phyloP scores from a whole-genome alignment of 2,797 vertebrate species.

The Crocidura indochinensis region DNA sequence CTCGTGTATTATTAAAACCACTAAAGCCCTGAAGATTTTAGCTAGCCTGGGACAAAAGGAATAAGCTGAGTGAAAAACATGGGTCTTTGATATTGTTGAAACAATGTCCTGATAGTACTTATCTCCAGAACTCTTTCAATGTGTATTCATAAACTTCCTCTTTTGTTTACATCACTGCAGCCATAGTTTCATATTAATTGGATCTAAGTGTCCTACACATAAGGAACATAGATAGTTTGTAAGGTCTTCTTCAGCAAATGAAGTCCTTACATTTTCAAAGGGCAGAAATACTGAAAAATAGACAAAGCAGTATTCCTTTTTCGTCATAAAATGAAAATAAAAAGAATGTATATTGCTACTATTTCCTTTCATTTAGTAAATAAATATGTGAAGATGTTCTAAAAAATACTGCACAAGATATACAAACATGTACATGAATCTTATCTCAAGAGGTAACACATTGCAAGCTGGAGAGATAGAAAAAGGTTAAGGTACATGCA shows the following conservation, averaged over 20 bases:
- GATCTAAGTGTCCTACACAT: background rate
- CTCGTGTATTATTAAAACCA: slow-evolving; percentile 1
- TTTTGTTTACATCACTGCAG: background rate
- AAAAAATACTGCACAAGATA: background rate
- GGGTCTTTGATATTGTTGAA: slow-evolving; percentile 1
- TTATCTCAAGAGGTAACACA: background rate
- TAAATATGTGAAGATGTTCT: background rate
- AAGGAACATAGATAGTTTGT: background rate
- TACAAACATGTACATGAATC: background rate
- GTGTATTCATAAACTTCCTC: background rate
- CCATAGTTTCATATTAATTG: slow-evolving; percentile 21
- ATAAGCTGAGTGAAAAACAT: slow-evolving; percentile 6
- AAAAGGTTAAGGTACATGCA: no score
- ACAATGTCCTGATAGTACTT: background rate
- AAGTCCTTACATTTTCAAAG: slow-evolving; percentile 21
- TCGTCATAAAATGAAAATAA: background rate
- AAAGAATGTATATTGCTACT: background rate
- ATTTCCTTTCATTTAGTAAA: background rate
- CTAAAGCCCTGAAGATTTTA: slow-evolving; percentile 1
- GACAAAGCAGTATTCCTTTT: background rate
- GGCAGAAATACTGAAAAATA: background rate
- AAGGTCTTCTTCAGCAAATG: background rate
- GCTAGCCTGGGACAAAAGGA: slow-evolving; percentile 19
- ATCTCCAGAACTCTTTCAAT: background rate
- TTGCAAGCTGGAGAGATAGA: no score